Conservation (phyloP, 35 echinoderm and acorn worm genomes). For the Apostichopus parvimensis region DNA sequence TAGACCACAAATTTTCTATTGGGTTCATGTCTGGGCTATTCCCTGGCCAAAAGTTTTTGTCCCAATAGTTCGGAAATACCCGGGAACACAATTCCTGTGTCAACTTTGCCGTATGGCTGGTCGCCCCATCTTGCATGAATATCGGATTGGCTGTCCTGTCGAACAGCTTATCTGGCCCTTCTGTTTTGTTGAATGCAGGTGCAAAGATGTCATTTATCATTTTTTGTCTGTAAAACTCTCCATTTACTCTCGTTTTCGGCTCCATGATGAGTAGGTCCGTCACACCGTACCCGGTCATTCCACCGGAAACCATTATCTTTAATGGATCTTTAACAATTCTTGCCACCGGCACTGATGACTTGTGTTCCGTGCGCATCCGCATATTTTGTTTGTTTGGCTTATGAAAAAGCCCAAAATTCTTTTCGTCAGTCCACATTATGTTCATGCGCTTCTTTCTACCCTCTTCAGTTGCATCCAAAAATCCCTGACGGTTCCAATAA, state of each 20-base stretch:
- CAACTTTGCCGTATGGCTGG: not conserved
- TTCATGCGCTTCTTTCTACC: not conserved
- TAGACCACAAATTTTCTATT: not conserved
- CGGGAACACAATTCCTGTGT: not conserved
- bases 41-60: conserved; percentile 19
- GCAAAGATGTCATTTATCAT: not conserved
- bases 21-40: conserved; percentile 27
- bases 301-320: not conserved
- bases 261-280: not conserved
- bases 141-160: not conserved
- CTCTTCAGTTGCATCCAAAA: not conserved
- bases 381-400: not conserved
- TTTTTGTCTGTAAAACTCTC: not conserved
- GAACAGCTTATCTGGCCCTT: too few relatives aligned
- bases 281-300: not conserved
- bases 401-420: not conserved
- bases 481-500: not conserved
- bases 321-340: not conserved
- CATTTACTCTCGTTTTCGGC: not conserved
- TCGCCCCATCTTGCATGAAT: conserved; percentile 1
- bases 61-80: not conserved
- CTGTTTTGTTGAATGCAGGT: not conserved
- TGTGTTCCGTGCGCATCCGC: not conserved
- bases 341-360: not conserved
- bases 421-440: conserved; percentile 27